Evolutionary conservation across 2,888 invertebrate species (phyloP).

Genomic region (Anoncus sp.): DNA sequence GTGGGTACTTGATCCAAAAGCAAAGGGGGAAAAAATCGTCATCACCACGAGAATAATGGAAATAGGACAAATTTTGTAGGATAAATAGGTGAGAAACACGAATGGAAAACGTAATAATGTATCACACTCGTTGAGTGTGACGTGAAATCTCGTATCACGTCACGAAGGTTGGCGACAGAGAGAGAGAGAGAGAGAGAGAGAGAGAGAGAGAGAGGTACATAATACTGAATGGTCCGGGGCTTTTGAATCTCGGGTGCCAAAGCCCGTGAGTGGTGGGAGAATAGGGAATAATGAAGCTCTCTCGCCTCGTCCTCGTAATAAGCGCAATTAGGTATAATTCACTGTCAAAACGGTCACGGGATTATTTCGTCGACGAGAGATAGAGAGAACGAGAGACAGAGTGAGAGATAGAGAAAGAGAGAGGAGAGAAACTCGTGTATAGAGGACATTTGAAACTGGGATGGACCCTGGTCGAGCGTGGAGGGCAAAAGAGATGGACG

Average conservation of each 20-base stretch:
- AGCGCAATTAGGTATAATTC: slow-evolving; percentile 78
- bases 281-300: slow-evolving; percentile 76
- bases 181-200: slow-evolving; percentile 25
- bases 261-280: slow-evolving; percentile 59
- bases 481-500: slow-evolving; percentile 5
- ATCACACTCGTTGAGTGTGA: slow-evolving; percentile 33
- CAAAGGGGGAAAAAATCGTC: not conserved
- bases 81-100: slow-evolving; percentile 36
- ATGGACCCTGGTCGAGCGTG: slow-evolving; percentile 24
- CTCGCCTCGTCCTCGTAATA: slow-evolving; percentile 72
- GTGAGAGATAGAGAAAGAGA: slow-evolving; percentile 17
- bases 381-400: slow-evolving; percentile 34
- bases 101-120: slow-evolving; percentile 51
- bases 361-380: slow-evolving; percentile 73
- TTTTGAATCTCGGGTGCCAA: slow-evolving; percentile 36
- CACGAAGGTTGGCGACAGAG: slow-evolving; percentile 5
- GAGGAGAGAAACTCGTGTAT: slow-evolving; percentile 41
- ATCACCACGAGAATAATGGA: slow-evolving; percentile 21
- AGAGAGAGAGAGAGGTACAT: slow-evolving; percentile 21
- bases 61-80: slow-evolving; percentile 19
- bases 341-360: slow-evolving; percentile 74
- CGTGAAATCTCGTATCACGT: slow-evolving; percentile 48
- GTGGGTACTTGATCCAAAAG: too few species aligned
- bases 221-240: slow-evolving; percentile 42
- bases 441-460: slow-evolving; percentile 35